Conservation (phyloP, 2,888 invertebrate species). For the Stictocephala bisonia region DNA sequence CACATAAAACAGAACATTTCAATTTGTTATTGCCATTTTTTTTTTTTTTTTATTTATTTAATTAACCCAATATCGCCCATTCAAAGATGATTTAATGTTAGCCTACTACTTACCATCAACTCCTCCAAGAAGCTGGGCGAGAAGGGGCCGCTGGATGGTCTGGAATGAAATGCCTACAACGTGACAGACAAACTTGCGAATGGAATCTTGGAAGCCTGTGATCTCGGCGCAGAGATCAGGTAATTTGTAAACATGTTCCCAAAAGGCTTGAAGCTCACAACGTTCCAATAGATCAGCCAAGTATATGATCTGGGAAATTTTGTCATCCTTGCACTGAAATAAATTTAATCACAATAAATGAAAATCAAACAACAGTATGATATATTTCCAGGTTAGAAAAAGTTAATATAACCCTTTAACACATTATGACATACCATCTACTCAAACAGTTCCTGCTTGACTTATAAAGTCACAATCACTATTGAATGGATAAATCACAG, state of each 20-base stretch:
- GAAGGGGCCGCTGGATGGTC: conserved; percentile 83
- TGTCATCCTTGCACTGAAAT: conserved; percentile 81
- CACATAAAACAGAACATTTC: neutral
- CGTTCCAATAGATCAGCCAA: conserved; percentile 92
- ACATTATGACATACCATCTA: neutral
- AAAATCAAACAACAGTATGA: too few relatives aligned
- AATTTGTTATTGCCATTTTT: too few relatives aligned
- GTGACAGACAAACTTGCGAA: conserved; percentile 96
- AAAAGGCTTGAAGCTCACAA: conserved; percentile 92
- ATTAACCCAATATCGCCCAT: neutral
- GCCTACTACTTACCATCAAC: conserved; percentile 77
- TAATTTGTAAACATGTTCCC: conserved; percentile 80
- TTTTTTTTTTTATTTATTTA: neutral
- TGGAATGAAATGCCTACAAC: conserved; percentile 98
- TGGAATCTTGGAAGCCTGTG: conserved; percentile 92
- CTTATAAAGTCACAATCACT: neutral
- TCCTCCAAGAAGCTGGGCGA: conserved; percentile 88
- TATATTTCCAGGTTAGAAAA: conserved; percentile 49
- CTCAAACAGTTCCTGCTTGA: neutral
- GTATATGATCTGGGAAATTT: conserved; percentile 88
- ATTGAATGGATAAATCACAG: too few relatives aligned
- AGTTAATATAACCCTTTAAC: neutral
- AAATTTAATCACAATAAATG: too few relatives aligned
- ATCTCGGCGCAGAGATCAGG: conserved; percentile 83
- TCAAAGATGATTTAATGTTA: too few relatives aligned